Evolutionary conservation across 2,888 invertebrate species (phyloP).

Genomic region (Drosophila koepferae): DNA sequence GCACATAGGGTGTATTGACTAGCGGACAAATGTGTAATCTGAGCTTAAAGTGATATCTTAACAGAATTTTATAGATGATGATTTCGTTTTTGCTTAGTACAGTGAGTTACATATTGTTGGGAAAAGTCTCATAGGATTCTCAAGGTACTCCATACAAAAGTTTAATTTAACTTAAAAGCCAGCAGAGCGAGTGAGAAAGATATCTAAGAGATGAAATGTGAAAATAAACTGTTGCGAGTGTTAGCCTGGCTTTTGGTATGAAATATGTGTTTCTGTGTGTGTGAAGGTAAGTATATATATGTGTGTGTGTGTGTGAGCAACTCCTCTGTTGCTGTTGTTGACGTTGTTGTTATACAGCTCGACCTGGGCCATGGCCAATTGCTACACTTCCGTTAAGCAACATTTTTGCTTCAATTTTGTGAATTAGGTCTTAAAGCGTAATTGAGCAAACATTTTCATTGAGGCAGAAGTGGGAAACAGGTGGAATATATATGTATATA

Average conservation of each 20-base stretch:
- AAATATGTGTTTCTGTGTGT: conserved; percentile 1
- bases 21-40: not conserved
- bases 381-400: conserved; percentile 64
- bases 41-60: not conserved
- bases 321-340: conserved; percentile 5
- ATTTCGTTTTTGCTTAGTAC: not conserved
- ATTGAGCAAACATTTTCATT: conserved; percentile 83
- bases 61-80: not conserved
- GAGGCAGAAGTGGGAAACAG: conserved; percentile 66
- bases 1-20: not conserved
- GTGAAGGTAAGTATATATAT: not conserved
- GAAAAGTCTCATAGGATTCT: not conserved
- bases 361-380: conserved; percentile 20
- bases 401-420: conserved; percentile 66
- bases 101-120: not conserved
- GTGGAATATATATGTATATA: conserved; percentile 15
- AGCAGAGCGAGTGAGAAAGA: not conserved
- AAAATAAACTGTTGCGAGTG: not conserved
- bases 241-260: not conserved
- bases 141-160: not conserved
- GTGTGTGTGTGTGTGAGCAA: conserved; percentile 27
- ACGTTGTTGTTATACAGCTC: not conserved
- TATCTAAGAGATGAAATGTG: not conserved
- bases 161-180: not conserved
- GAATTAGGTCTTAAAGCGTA: conserved; percentile 82